A percentile compares a stretch with the other conserved stretches of the same genome.
phyloP scores from a whole-genome alignment of 2,888 invertebrate species.

The Campoplex capitator region DNA sequence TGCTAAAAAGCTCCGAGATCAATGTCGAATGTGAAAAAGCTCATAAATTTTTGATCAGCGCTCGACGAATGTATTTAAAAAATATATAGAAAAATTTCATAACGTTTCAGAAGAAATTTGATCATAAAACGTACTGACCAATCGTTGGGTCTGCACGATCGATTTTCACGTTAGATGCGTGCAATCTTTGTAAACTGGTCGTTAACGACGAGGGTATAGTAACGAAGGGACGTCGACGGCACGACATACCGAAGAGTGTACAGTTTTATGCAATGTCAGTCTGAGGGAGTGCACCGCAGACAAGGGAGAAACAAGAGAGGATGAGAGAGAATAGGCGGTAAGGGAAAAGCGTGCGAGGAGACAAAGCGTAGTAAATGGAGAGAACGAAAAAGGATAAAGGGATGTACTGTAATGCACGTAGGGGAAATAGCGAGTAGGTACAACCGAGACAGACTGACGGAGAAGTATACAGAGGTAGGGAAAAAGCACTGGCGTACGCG shows the following conservation, averaged over 20 bases:
- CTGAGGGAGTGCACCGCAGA: slow-evolving; percentile 41
- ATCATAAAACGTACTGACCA: slow-evolving; percentile 19
- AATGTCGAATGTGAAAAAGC: too few species aligned
- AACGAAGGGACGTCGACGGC: slow-evolving; percentile 49
- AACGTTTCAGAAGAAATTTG: not conserved
- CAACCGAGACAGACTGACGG: slow-evolving; percentile 52
- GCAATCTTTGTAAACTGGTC: slow-evolving; percentile 17
- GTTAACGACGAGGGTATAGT: slow-evolving; percentile 40
- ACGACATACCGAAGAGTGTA: slow-evolving; percentile 47
- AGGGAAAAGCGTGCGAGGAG: slow-evolving; percentile 53
- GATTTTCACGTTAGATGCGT: slow-evolving; percentile 49
- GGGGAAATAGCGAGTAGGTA: slow-evolving; percentile 65
- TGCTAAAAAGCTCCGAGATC: not conserved
- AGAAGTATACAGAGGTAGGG: slow-evolving; percentile 51
- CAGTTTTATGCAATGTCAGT: slow-evolving; percentile 47
- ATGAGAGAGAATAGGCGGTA: slow-evolving; percentile 21
- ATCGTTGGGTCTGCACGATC: slow-evolving; percentile 40
- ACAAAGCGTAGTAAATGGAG: slow-evolving; percentile 61
- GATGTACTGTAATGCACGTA: slow-evolving; percentile 66
- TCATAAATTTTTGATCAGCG: not conserved
- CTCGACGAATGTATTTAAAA: slow-evolving; percentile 1
- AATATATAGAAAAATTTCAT: not conserved
- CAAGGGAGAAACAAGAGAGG: slow-evolving; percentile 38
- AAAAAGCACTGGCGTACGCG: slow-evolving; percentile 47
- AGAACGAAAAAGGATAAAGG: slow-evolving; percentile 63